Conservation (phyloP, 2,113 vertebrate species). For the Erpornis zantholeuca region DNA sequence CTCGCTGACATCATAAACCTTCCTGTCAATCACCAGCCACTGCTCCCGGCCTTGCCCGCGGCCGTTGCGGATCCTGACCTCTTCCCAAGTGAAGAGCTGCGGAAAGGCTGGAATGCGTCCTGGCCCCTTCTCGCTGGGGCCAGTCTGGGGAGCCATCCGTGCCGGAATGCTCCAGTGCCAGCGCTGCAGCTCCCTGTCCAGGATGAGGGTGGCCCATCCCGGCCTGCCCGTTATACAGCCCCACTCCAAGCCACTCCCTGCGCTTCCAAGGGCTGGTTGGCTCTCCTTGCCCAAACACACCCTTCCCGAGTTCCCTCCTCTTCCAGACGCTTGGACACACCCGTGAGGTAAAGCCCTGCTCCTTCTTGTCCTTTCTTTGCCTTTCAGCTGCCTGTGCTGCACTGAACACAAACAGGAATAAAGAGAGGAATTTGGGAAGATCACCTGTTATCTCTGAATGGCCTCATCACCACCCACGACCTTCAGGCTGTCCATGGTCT, state of each 20-base stretch:
- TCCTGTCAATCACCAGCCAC: slow-evolving; percentile 79
- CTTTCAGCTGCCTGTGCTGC: too few relatives aligned
- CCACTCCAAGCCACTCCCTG: slow-evolving; percentile 3
- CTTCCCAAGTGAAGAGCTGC: slow-evolving; percentile 51
- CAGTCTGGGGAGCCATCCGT: slow-evolving; percentile 40
- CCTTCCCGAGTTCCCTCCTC: background rate
- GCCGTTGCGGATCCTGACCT: background rate
- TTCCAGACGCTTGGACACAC: background rate
- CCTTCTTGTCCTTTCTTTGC: background rate
- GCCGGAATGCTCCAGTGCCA: background rate
- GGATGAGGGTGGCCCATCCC: background rate
- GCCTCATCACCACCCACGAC: background rate
- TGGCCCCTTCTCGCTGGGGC: background rate
- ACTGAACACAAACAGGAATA: background rate
- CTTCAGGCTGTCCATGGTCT: background rate
- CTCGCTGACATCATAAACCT: slow-evolving; percentile 73
- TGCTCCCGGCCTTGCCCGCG: background rate
- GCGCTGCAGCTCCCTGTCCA: background rate
- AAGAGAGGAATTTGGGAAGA: background rate
- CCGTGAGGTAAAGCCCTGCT: background rate
- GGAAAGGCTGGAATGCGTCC: background rate
- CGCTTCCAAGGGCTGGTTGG: background rate
- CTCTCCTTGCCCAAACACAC: background rate
- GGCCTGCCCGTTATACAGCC: slow-evolving; percentile 1
- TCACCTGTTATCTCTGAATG: accelerated